Conservation (phyloP, 2,888 invertebrate genomes). For the Diabrotica balteata region DNA sequence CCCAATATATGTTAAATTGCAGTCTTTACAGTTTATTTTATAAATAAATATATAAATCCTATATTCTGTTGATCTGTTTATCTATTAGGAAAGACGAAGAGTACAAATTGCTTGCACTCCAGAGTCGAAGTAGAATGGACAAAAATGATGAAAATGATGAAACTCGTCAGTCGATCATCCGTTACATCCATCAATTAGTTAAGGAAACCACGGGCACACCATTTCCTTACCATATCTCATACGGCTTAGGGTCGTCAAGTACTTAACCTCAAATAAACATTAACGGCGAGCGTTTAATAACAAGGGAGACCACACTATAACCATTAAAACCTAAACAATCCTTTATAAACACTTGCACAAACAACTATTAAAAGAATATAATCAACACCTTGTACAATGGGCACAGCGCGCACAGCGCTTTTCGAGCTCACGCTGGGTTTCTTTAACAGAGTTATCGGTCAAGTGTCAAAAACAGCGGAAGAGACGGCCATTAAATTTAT, state of each 20-base stretch:
- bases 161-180: background rate
- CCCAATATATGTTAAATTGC: no score
- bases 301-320: constrained; percentile 1
- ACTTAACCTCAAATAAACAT: constrained; percentile 4
- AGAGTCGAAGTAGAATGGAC: background rate
- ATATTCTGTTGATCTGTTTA: no score
- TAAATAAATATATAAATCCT: no score
- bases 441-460: constrained; percentile 31
- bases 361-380: constrained; percentile 6
- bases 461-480: constrained; percentile 32
- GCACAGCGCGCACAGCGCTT: background rate
- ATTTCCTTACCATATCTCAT: background rate
- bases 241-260: background rate
- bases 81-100: background rate
- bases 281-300: constrained; percentile 3
- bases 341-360: constrained; percentile 7
- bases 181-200: no score
- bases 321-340: constrained; percentile 1
- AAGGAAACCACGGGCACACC: no score
- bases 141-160: background rate
- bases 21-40: no score
- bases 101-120: background rate
- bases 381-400: constrained; percentile 7
- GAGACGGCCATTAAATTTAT: constrained; percentile 33
- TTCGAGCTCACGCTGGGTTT: constrained; percentile 4